These are phyloP conservation scores for Diadophis punctatus DNA, from an alignment of 2,113 vertebrate species.

Conservation along the genomic window DNA sequence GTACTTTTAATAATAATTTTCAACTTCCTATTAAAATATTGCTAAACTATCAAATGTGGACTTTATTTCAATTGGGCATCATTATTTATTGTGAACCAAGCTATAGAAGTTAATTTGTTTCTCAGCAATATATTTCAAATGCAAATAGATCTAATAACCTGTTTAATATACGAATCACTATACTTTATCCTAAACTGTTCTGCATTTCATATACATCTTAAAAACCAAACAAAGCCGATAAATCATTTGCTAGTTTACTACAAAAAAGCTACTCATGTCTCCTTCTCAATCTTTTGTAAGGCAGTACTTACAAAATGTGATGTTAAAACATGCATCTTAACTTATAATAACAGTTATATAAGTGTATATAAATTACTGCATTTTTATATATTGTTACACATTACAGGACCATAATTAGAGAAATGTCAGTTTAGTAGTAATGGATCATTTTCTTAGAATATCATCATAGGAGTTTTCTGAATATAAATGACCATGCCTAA, in stretches of 20 bases:
- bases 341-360: neutral
- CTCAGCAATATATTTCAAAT: constrained; percentile 19
- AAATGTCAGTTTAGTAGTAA: neutral
- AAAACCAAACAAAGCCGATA: neutral
- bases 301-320: neutral
- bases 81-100: neutral
- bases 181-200: neutral
- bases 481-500: neutral
- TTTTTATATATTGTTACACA: neutral
- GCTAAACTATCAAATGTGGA: neutral
- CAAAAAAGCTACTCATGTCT: neutral
- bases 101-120: neutral
- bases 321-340: neutral
- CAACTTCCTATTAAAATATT: neutral
- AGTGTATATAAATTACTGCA: rapidly evolving
- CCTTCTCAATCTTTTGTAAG: neutral
- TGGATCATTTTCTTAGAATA: neutral
- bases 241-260: neutral
- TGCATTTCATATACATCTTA: neutral
- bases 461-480: neutral
- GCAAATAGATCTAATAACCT: neutral
- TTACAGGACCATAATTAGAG: neutral
- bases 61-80: neutral
- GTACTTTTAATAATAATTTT: neutral
- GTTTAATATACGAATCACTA: neutral